Base-by-base conservation (phyloP, 1,140 invertebrate species). In the Drosophila parabipectinata region DNA sequence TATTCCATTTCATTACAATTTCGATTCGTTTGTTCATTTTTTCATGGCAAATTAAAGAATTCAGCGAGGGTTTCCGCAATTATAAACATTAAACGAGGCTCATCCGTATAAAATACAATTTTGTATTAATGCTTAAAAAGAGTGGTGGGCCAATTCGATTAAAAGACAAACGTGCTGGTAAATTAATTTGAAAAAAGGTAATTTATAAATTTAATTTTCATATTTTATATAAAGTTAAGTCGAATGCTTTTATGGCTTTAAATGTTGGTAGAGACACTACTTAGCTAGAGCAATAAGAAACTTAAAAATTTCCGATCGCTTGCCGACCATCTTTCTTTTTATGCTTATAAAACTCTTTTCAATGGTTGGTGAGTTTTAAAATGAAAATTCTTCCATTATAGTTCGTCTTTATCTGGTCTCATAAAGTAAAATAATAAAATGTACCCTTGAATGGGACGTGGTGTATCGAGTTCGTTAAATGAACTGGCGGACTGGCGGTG, bases 1-100 rank as follows among this genome's bases (percentile, higher is more conserved):
- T 77, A 76, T 80, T 75, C 37, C 39, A 58, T 66, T 58, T 69
- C 34, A 56, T 39, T 48, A 34, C 62, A n/a, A 15, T 28, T 45
- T 67, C 47, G 44, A 54, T 32, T 60, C 44, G 26, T 32, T 48
- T 50, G 32, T 39, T 18, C 55, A 58, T 59, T 54, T 47, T 32
- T 37, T 3, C 9, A 37, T 48, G 34, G 15, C 10, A 12, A 45
- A 61, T 54, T 48, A 18, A 37, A 18, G 26, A 51, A 67, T 52
- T 64, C 0, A 39, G 18, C 18, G 12, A 39, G 30, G 37, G 60
- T 47, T 41, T 30, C 26, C 10, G 26, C 63, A 57, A 57, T 57
- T 71, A 69, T 71, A 26, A 26, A 57, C 52, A 69, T 69, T 69
- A 57, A 71, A 71, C 34, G 21, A n/a, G 64, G 30, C 51, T 50